phyloP scores from a whole-genome alignment of 1,140 invertebrate species.

The Drosophila miranda region DNA sequence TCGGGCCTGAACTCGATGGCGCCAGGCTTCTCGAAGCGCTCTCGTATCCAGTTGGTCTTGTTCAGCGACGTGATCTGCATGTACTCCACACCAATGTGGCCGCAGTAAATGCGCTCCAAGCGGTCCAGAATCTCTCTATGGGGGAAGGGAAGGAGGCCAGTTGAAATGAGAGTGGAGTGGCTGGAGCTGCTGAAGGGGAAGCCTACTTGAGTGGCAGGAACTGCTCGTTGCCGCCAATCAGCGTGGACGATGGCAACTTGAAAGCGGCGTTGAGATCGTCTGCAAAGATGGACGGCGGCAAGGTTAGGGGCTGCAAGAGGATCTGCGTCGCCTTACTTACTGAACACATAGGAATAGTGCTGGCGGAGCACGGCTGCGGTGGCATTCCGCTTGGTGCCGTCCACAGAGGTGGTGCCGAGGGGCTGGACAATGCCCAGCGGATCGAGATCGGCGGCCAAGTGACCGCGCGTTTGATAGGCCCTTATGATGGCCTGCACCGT shows the following conservation, averaged over 20 bases:
- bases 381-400: slow-evolving; percentile 83
- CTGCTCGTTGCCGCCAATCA: slow-evolving; percentile 60
- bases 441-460: slow-evolving; percentile 96
- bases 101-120: slow-evolving; percentile 88
- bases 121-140: slow-evolving; percentile 89
- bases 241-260: slow-evolving; percentile 60
- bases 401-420: slow-evolving; percentile 8
- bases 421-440: slow-evolving; percentile 89
- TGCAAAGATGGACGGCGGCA: background rate
- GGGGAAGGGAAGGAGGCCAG: slow-evolving; percentile 34
- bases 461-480: slow-evolving; percentile 97
- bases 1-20: slow-evolving; percentile 28
- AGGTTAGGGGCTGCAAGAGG: background rate
- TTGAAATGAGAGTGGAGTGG: no score
- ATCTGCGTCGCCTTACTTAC: slow-evolving; percentile 18
- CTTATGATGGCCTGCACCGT: slow-evolving; percentile 99
- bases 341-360: slow-evolving; percentile 59
- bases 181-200: background rate
- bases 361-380: slow-evolving; percentile 66
- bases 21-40: slow-evolving; percentile 90
- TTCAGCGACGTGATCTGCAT: slow-evolving; percentile 92
- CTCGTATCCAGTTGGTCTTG: slow-evolving; percentile 90
- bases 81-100: slow-evolving; percentile 91
- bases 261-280: slow-evolving; percentile 66
- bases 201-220: slow-evolving; percentile 60